phyloP scores from a whole-genome alignment of 2,888 invertebrate genomes.

The Campoplex nolae region DNA sequence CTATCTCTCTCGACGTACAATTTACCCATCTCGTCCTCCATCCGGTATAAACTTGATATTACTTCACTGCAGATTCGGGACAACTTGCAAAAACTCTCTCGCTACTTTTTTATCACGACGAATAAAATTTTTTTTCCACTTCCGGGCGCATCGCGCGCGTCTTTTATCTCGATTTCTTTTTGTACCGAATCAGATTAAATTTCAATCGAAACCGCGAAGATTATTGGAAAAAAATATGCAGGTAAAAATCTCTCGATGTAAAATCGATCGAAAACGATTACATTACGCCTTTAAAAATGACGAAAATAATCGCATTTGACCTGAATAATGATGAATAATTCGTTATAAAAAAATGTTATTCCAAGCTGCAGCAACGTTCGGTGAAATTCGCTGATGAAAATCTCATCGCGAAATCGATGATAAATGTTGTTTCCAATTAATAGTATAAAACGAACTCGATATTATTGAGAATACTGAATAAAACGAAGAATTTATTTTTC shows the following conservation, averaged over 20 bases:
- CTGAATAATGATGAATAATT: background rate
- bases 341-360: background rate
- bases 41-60: constrained; percentile 61
- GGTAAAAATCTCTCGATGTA: background rate
- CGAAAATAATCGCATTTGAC: background rate
- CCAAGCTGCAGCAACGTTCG: background rate
- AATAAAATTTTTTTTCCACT: background rate
- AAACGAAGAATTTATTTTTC: background rate
- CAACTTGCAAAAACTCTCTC: constrained; percentile 56
- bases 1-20: constrained; percentile 18
- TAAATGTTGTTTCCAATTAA: too few species aligned
- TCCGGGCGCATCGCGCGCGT: background rate
- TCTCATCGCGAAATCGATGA: background rate
- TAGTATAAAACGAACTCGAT: too few species aligned
- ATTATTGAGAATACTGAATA: background rate
- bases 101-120: background rate
- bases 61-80: constrained; percentile 56
- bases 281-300: background rate
- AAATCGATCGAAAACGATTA: background rate
- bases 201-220: background rate
- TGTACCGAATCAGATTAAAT: background rate
- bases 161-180: background rate
- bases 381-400: background rate
- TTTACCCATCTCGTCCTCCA: constrained; percentile 32
- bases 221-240: background rate